Evolutionary conservation across 2,113 vertebrate species (phyloP).

Genomic region (Macquaria ambigua): DNA sequence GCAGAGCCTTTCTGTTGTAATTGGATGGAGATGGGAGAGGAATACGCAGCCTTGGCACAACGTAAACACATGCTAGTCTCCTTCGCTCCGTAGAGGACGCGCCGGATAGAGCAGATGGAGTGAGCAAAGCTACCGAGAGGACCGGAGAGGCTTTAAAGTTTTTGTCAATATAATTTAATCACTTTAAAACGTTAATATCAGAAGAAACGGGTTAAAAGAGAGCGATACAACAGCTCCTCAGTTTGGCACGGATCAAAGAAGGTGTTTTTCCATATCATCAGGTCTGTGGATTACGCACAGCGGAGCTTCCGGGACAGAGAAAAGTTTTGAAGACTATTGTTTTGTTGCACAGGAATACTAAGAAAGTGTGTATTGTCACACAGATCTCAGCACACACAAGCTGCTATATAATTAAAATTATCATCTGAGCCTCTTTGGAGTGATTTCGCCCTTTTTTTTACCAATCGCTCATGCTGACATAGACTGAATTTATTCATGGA

Average conservation of each 20-base stretch:
- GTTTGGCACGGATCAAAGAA: constrained; percentile 28
- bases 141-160: constrained; percentile 27
- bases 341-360: constrained; percentile 46
- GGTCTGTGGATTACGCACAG: constrained; percentile 72
- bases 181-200: background rate
- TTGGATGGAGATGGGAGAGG: constrained; percentile 89
- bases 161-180: background rate
- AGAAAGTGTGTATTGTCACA: background rate
- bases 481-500: constrained; percentile 75
- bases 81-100: constrained; percentile 86
- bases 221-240: background rate
- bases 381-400: background rate
- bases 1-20: constrained; percentile 85
- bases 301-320: constrained; percentile 52
- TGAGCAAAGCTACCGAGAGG: constrained; percentile 33
- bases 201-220: background rate
- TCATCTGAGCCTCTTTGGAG: constrained; percentile 37
- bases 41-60: constrained; percentile 87
- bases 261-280: constrained; percentile 10
- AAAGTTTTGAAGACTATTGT: constrained; percentile 66
- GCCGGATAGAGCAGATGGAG: constrained; percentile 73
- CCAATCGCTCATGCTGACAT: background rate
- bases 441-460: constrained; percentile 31
- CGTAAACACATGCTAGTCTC: constrained; percentile 91
- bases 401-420: background rate